These are phyloP conservation scores for Zeus faber DNA, from an alignment of 2,113 vertebrate genomes.

Conservation along the genomic window DNA sequence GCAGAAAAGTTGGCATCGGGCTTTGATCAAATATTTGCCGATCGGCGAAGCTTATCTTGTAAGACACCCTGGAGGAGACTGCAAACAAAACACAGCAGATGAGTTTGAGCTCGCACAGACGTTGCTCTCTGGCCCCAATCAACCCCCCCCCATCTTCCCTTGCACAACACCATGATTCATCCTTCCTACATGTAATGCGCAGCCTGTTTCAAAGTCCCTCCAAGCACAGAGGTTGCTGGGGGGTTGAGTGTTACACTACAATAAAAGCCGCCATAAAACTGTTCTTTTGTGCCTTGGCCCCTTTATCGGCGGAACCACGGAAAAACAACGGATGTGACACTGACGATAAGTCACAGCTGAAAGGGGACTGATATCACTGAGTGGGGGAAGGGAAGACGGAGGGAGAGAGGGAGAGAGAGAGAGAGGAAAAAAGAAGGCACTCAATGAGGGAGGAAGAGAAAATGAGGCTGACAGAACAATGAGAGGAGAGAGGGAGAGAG, in stretches of 20 bases:
- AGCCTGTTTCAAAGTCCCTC: constrained; percentile 21
- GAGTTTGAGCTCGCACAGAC: constrained; percentile 47
- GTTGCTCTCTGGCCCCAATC: constrained; percentile 12
- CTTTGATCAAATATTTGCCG: constrained; percentile 51
- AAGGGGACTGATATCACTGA: constrained; percentile 54
- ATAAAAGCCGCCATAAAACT: too few species aligned
- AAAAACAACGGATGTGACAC: constrained; percentile 31
- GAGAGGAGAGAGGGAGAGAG: constrained; percentile 59
- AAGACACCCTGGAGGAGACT: constrained; percentile 24
- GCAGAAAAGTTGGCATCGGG: not conserved
- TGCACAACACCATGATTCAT: constrained; percentile 53
- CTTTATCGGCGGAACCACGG: constrained; percentile 2
- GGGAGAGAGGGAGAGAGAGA: constrained; percentile 53
- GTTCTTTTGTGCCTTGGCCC: not conserved
- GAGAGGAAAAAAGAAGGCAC: constrained; percentile 29
- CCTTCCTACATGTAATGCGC: constrained; percentile 24
- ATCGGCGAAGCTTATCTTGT: constrained; percentile 51
- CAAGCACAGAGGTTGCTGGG: constrained; percentile 22
- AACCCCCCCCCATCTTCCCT: constrained; percentile 43
- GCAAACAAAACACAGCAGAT: constrained; percentile 52
- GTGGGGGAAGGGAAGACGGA: constrained; percentile 64
- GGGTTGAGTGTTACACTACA: not conserved
- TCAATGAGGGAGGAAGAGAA: too few species aligned
- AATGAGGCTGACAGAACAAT: too few species aligned
- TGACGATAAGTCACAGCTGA: constrained; percentile 54